Conservation (phyloP, 2,797 vertebrate genomes). For the Diceros bicornis region DNA sequence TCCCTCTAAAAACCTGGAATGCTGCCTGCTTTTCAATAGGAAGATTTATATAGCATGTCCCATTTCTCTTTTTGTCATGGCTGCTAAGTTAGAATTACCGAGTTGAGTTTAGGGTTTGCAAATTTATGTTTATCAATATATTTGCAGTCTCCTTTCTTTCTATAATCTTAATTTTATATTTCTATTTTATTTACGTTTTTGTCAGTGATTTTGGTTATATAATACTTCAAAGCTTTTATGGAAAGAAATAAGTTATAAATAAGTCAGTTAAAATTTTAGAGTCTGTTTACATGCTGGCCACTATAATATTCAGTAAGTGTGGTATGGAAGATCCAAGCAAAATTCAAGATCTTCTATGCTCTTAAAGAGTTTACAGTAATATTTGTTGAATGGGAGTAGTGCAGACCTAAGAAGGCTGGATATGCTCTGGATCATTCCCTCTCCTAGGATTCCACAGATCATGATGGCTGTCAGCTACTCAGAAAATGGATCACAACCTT, state of each 20-base stretch:
- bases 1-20: background rate
- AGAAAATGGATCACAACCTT: background rate
- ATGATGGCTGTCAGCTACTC: background rate
- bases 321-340: background rate
- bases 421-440: background rate
- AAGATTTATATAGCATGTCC: background rate
- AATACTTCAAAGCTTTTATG: background rate
- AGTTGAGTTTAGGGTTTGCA: background rate
- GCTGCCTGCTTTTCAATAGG: background rate
- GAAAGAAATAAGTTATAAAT: background rate
- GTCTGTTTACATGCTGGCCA: background rate
- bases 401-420: background rate
- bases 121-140: background rate
- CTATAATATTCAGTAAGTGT: background rate
- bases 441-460: background rate
- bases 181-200: background rate
- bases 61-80: background rate
- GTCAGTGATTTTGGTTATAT: background rate
- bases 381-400: background rate
- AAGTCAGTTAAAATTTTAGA: background rate
- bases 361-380: background rate
- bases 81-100: background rate
- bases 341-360: background rate
- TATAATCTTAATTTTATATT: background rate
- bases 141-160: background rate